Evolutionary conservation across 2,888 invertebrate species (phyloP).

Genomic region (Oscheius sp.): DNA sequence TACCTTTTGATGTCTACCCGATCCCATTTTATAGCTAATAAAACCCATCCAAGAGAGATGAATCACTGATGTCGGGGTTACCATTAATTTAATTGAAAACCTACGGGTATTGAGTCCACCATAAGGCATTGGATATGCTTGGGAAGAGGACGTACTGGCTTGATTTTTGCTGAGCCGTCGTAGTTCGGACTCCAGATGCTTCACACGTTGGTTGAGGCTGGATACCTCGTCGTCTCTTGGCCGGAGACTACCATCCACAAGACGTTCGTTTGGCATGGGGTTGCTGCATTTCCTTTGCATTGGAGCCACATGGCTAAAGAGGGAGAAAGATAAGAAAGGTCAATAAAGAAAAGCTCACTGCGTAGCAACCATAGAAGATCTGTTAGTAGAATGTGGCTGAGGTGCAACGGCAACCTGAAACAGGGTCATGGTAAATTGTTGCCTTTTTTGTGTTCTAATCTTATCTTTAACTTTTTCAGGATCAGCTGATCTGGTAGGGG

Average conservation of each 20-base stretch:
- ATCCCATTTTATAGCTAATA: constrained; percentile 19
- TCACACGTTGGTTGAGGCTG: constrained; percentile 31
- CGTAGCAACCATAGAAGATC: constrained; percentile 5
- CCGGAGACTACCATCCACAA: constrained; percentile 35
- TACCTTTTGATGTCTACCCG: constrained; percentile 15
- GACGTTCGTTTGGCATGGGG: constrained; percentile 30
- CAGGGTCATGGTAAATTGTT: not conserved
- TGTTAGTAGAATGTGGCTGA: constrained; percentile 36
- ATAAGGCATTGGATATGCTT: constrained; percentile 29
- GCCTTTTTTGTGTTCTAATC: not conserved
- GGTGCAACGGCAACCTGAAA: constrained; percentile 56
- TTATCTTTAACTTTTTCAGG: not conserved
- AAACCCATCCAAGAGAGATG: constrained; percentile 2
- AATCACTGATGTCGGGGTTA: constrained; percentile 8
- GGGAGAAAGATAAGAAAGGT: constrained; percentile 8
- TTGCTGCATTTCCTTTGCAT: constrained; percentile 30
- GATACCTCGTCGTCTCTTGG: constrained; percentile 30
- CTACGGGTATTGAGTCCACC: constrained; percentile 10
- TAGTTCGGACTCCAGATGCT: constrained; percentile 22
- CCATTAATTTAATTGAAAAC: constrained; percentile 3
- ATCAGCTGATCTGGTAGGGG: too few relatives aligned
- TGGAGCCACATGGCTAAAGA: constrained; percentile 31
- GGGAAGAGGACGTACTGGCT: not conserved
- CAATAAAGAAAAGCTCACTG: constrained; percentile 19
- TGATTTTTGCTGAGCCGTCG: constrained; percentile 17